Percentiles rank a stretch among this genome's conserved stretches.
Conservation (phyloP, 2,797 vertebrate species). For the Clarias platycephalus region DNA sequence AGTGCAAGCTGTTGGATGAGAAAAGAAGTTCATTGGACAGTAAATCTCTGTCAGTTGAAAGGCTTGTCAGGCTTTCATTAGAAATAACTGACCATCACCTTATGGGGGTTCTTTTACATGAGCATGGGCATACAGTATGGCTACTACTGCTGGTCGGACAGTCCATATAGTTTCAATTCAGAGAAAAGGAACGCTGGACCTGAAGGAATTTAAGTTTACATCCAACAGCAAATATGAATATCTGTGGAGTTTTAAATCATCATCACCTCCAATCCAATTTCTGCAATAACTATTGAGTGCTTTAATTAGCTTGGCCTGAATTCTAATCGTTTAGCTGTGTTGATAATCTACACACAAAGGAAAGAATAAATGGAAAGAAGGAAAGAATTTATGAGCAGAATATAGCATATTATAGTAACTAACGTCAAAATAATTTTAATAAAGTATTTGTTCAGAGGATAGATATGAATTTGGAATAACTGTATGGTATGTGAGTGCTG, state of each 20-base stretch:
- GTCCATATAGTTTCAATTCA: neutral
- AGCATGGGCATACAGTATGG: conserved; percentile 16
- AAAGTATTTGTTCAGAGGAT: neutral
- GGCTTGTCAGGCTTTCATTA: conserved; percentile 58
- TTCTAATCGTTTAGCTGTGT: neutral
- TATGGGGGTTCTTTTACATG: conserved; percentile 33
- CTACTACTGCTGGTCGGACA: conserved; percentile 11
- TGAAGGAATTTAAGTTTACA: neutral
- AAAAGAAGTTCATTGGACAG: conserved; percentile 33
- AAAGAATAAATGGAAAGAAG: conserved; percentile 16
- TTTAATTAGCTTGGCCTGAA: neutral
- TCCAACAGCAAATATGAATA: neutral
- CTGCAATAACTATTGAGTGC: neutral
- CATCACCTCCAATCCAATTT: neutral
- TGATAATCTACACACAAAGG: conserved; percentile 27
- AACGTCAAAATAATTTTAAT: neutral
- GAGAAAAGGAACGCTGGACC: neutral
- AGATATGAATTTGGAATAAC: neutral
- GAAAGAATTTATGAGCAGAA: no score
- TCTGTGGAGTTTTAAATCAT: neutral
- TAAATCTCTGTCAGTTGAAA: conserved; percentile 64
- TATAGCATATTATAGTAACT: neutral
- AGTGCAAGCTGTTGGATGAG: conserved; percentile 50
- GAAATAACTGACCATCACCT: conserved; percentile 45
- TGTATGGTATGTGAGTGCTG: neutral